Percentiles rank a stretch among this genome's conserved stretches.
Conservation (phyloP, 2,113 vertebrate species). For the Haemorhous mexicanus region DNA sequence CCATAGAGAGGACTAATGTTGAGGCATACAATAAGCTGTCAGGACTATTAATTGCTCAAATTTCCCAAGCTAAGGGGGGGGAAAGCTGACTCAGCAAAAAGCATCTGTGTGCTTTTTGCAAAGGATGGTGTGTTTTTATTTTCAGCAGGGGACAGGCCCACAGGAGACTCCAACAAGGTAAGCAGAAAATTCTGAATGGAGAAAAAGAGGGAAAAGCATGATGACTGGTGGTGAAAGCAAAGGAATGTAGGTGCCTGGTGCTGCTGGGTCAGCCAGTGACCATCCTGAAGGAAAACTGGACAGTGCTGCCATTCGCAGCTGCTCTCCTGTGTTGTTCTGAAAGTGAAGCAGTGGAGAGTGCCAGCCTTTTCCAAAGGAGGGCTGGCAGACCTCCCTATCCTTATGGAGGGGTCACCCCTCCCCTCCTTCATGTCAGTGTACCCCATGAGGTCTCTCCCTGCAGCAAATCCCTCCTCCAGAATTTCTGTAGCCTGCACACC, state of each 20-base stretch:
- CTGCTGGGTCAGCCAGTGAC: neutral
- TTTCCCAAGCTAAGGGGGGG: neutral
- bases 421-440: neutral
- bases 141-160: neutral
- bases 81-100: neutral
- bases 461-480: neutral
- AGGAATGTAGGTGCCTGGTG: rapidly evolving
- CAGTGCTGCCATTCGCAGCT: neutral
- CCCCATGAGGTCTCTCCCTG: neutral
- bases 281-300: neutral
- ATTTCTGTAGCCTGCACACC: neutral
- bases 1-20: neutral
- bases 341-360: rapidly evolving
- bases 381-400: neutral
- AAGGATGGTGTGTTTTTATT: neutral
- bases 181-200: neutral
- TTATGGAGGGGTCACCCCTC: rapidly evolving
- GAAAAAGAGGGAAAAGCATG: neutral
- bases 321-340: neutral
- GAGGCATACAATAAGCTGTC: neutral
- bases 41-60: neutral
- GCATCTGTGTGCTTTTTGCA: neutral
- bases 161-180: neutral
- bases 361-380: neutral
- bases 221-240: neutral